Evolutionary conservation across 2,113 vertebrate species (phyloP), one percentile per base, ranked within the genome.

Genomic region (Actenoides hombroni): DNA sequence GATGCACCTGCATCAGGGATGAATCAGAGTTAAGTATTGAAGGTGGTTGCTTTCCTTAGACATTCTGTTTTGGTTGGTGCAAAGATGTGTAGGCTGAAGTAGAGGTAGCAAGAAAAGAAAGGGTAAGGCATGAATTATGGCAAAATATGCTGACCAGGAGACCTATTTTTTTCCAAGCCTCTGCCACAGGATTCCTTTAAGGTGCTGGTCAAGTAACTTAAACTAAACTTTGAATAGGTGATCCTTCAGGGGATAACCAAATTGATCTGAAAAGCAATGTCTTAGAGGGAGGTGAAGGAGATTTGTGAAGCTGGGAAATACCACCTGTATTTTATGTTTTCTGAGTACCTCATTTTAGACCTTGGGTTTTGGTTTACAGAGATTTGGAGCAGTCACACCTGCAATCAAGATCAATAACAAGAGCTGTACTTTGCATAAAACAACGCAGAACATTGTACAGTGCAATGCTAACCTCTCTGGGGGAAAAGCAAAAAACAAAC

Each of bases 1-100:
- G 48, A 82, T 84, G 91, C 91, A 95, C 86, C 86, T 95, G 86
- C 69, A 89, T 35, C 28, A 75, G 40, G 51, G 69, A 92, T 94
- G 92, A 96, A 94, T 94, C 93, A 87, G 51, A 92, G 81, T 63
- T 59, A 88, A 88, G 76, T 24, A 63, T 59, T 31, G 92, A 92
- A 93, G 87, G 74, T 87, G 63, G 71, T 31, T 95, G 46, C 59
- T 90, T 68, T 83, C 71, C 75, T 80, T 80, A 88, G 79, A 40
- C 59, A 86, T 82, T 74, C 37, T 67, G 70, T 42, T 94, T 85
- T 49, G n/a, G 65, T 68, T 73, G n/a, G 31, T 91, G 46, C 42
- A 87, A 86, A 90, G 48, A 87, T 5, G 0, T 33, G 67, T 91
- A 71, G 73, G 83, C 20, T 88, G 64, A 95, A 86, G 23, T 49